Conservation (phyloP, 2,888 invertebrate species). For the Willowsia nigromaculata region DNA sequence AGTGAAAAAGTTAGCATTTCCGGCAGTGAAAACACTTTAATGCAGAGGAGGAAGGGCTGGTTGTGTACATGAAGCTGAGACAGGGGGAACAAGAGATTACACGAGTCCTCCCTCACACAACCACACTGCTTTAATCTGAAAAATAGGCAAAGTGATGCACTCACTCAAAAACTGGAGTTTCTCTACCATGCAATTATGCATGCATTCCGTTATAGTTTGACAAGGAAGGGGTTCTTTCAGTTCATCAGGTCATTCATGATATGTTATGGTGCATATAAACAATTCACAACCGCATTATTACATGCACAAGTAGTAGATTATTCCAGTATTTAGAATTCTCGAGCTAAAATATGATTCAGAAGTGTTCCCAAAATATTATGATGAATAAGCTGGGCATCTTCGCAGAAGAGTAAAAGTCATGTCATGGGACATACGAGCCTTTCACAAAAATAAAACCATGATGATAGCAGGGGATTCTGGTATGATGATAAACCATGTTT, state of each 20-base stretch:
- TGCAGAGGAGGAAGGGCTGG: neutral
- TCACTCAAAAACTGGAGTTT: no score
- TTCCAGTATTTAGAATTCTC: neutral
- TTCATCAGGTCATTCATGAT: no score
- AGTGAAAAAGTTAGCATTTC: neutral
- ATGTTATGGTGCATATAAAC: neutral
- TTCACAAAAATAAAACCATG: neutral
- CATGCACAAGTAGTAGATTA: neutral
- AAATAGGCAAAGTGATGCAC: no score
- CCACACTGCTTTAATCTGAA: no score
- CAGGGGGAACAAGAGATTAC: neutral
- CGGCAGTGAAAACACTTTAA: neutral
- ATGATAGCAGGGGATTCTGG: neutral
- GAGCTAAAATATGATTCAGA: neutral
- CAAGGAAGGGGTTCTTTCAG: no score
- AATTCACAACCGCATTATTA: no score
- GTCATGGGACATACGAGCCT: neutral
- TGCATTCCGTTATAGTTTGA: no score
- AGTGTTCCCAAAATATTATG: neutral
- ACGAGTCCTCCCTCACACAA: neutral
- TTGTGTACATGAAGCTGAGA: neutral
- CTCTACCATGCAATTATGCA: no score
- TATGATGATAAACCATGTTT: neutral
- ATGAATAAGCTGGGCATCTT: slow-evolving; percentile 13
- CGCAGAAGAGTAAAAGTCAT: slow-evolving; percentile 28